These are phyloP conservation scores for Ramazzottius varieornatus DNA, from an alignment of 2,888 invertebrate species.

Conservation along the genomic window DNA sequence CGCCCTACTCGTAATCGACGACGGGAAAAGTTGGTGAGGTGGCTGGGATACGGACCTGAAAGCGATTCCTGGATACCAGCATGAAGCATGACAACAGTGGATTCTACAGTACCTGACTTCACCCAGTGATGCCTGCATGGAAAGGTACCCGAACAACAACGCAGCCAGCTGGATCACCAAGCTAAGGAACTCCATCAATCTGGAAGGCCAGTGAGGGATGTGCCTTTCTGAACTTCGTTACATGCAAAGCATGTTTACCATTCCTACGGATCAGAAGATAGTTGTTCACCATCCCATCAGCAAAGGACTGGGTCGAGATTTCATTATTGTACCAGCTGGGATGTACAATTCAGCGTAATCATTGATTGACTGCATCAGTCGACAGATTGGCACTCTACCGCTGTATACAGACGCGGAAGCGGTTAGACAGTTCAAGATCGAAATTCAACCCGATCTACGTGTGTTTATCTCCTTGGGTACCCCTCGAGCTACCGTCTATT, in stretches of 20 bases:
- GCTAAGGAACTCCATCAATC: background rate
- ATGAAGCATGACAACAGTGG: background rate
- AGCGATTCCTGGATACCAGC: background rate
- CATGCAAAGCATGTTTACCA: background rate
- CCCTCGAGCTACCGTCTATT: too few species aligned
- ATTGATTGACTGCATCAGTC: background rate
- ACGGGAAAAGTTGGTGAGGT: background rate
- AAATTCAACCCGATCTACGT: too few species aligned
- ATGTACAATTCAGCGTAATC: background rate
- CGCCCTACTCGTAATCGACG: background rate
- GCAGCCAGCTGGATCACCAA: background rate
- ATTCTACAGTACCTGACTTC: background rate
- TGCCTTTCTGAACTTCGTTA: background rate
- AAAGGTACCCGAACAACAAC: background rate
- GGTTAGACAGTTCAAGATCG: too few species aligned
- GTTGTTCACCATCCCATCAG: background rate
- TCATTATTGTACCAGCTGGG: background rate
- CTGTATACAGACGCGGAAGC: too few species aligned
- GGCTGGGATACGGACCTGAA: constrained; percentile 1
- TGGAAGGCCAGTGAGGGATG: background rate
- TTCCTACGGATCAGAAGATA: background rate
- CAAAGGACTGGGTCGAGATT: background rate
- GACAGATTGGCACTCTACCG: too few species aligned
- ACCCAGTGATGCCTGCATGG: background rate
- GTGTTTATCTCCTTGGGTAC: too few species aligned